These are phyloP conservation scores for Dallia pectoralis DNA, from an alignment of 2,797 vertebrate species.

Conservation along the genomic window DNA sequence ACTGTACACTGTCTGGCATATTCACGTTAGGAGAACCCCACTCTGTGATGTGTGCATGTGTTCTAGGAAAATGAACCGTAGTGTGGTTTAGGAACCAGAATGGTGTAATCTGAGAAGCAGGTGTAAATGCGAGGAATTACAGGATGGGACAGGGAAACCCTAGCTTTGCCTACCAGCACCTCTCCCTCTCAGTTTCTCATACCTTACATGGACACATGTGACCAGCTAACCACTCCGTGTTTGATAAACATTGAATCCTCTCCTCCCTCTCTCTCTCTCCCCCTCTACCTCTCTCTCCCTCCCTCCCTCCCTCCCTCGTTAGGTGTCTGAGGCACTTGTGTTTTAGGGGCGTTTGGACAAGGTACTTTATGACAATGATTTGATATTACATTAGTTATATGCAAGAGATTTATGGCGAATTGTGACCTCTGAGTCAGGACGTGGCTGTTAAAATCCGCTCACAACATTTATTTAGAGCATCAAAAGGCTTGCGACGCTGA, in stretches of 20 bases:
- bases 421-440: background rate
- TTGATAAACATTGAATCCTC: slow-evolving; percentile 72
- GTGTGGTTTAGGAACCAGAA: slow-evolving; percentile 31
- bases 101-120: slow-evolving; percentile 53
- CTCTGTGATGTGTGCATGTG: too few relatives aligned
- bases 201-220: slow-evolving; percentile 77
- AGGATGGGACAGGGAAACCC: slow-evolving; percentile 45
- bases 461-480: background rate
- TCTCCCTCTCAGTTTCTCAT: slow-evolving; percentile 58
- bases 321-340: slow-evolving; percentile 36
- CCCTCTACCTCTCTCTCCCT: slow-evolving; percentile 20
- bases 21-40: too few relatives aligned
- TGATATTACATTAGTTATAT: background rate
- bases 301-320: slow-evolving; percentile 37
- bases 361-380: slow-evolving; percentile 35
- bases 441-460: background rate
- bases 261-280: slow-evolving; percentile 50
- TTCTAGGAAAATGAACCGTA: background rate
- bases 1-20: too few relatives aligned
- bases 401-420: background rate
- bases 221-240: slow-evolving; percentile 68
- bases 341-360: slow-evolving; percentile 47
- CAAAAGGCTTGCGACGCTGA: background rate
- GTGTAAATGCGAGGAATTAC: slow-evolving; percentile 34
- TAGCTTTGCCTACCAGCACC: slow-evolving; percentile 51